Evolutionary conservation across 2,113 vertebrate species (phyloP).

Genomic region (Entelurus aequoreus): DNA sequence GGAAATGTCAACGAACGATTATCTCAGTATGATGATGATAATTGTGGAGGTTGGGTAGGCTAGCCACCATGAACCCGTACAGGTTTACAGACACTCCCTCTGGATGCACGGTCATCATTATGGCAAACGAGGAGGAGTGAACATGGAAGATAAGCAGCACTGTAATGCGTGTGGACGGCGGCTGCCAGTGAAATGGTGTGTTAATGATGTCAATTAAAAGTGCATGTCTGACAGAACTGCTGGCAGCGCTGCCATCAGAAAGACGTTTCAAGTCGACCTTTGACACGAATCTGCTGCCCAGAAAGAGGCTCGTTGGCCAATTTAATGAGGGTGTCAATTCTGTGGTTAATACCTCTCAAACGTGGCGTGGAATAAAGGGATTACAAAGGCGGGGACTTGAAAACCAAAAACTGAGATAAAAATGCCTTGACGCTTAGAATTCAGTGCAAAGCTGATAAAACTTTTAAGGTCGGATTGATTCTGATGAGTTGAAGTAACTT

Average conservation of each 20-base stretch:
- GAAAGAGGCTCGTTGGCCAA: slow-evolving; percentile 35
- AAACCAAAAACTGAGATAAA: slow-evolving; percentile 34
- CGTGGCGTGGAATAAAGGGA: slow-evolving; percentile 22
- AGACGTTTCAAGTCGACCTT: slow-evolving; percentile 49
- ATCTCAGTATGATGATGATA: too few relatives aligned
- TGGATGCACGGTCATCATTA: too few relatives aligned
- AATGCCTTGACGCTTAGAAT: slow-evolving; percentile 13
- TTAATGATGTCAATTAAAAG: slow-evolving; percentile 52
- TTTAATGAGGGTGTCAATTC: slow-evolving; percentile 48
- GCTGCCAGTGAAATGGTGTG: slow-evolving; percentile 31
- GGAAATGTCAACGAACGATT: too few relatives aligned
- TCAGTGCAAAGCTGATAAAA: slow-evolving; percentile 5
- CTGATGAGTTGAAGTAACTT: slow-evolving; percentile 19
- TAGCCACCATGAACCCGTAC: too few relatives aligned
- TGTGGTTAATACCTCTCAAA: slow-evolving; percentile 37
- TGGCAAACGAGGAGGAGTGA: too few relatives aligned
- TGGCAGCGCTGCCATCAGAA: slow-evolving; percentile 35
- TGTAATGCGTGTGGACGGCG: slow-evolving; percentile 7
- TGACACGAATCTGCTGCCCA: slow-evolving; percentile 29
- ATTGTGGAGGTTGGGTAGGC: too few relatives aligned
- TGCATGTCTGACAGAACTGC: slow-evolving; percentile 38
- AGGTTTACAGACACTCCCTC: too few relatives aligned
- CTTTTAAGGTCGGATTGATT: slow-evolving; percentile 7
- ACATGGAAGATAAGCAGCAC: not conserved
- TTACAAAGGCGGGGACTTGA: slow-evolving; percentile 38